phyloP scores from a whole-genome alignment of 35 echinoderm and acorn worm species.

The Apostichopus japonicus region DNA sequence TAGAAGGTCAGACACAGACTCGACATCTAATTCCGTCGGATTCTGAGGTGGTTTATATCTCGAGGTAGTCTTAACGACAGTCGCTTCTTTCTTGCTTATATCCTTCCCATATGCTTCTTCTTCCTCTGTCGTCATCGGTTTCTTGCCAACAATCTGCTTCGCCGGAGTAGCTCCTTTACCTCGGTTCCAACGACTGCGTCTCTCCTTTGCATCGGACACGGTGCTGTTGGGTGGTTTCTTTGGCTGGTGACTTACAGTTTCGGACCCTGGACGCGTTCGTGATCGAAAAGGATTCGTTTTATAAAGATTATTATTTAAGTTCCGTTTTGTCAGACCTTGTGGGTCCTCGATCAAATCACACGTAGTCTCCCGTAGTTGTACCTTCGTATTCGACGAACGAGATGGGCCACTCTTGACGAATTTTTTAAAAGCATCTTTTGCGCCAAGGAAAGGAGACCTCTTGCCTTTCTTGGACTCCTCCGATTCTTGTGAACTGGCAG shows the following conservation, averaged over 20 bases:
- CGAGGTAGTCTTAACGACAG: neutral
- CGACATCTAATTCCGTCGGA: constrained; percentile 44
- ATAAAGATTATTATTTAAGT: neutral
- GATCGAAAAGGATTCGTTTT: neutral
- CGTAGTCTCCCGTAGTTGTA: neutral
- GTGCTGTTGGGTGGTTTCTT: neutral
- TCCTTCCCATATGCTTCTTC: neutral
- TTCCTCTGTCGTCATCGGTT: neutral
- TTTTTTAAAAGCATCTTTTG: constrained; percentile 41
- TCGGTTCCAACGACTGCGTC: constrained; percentile 39
- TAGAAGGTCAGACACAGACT: constrained; percentile 30
- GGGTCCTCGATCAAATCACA: neutral
- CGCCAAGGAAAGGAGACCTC: constrained; percentile 37
- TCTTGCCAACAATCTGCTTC: neutral
- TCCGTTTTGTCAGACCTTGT: neutral
- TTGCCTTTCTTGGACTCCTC: constrained; percentile 44
- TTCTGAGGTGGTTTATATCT: constrained; percentile 50
- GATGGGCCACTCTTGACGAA: constrained; percentile 41
- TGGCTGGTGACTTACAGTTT: neutral
- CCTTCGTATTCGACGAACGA: neutral
- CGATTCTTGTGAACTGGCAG: constrained; percentile 23
- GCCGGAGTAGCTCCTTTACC: constrained; percentile 17
- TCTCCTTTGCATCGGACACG: neutral
- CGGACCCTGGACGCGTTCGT: neutral
- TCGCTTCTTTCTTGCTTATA: neutral